These are phyloP conservation scores for Amblyjoppa fuscipennis DNA, from an alignment of 2,888 invertebrate species.

Conservation along the genomic window DNA sequence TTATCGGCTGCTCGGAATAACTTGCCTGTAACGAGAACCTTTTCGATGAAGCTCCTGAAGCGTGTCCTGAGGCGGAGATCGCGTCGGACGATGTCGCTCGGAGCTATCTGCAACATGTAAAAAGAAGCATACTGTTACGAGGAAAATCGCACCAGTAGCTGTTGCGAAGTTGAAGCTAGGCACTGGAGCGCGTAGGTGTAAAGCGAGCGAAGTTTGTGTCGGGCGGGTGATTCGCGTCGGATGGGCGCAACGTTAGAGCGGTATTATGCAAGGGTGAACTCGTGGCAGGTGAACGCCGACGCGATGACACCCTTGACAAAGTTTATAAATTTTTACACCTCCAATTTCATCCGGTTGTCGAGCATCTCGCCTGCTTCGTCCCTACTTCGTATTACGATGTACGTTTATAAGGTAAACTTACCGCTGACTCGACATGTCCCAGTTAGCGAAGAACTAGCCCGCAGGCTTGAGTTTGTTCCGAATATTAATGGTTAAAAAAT, in stretches of 20 bases:
- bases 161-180: not conserved
- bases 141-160: not conserved
- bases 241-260: not conserved
- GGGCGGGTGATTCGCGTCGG: not conserved
- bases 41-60: not conserved
- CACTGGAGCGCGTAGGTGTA: slow-evolving; percentile 8
- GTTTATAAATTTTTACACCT: slow-evolving; percentile 6
- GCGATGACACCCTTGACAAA: slow-evolving; percentile 2
- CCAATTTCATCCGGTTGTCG: slow-evolving; percentile 20
- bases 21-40: not conserved
- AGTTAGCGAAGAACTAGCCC: too few species aligned
- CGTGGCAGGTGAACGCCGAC: not conserved
- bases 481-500: too few species aligned
- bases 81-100: not conserved
- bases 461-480: too few species aligned
- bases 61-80: not conserved
- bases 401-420: too few species aligned
- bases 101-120: not conserved
- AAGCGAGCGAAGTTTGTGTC: slow-evolving; percentile 11
- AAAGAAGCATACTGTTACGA: not conserved
- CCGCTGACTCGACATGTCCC: too few species aligned
- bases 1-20: not conserved
- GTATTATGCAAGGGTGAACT: not conserved
- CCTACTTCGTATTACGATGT: too few species aligned
- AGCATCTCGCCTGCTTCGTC: not conserved